phyloP scores from a whole-genome alignment of 2,888 invertebrate genomes.

The Prosapia bicincta region DNA sequence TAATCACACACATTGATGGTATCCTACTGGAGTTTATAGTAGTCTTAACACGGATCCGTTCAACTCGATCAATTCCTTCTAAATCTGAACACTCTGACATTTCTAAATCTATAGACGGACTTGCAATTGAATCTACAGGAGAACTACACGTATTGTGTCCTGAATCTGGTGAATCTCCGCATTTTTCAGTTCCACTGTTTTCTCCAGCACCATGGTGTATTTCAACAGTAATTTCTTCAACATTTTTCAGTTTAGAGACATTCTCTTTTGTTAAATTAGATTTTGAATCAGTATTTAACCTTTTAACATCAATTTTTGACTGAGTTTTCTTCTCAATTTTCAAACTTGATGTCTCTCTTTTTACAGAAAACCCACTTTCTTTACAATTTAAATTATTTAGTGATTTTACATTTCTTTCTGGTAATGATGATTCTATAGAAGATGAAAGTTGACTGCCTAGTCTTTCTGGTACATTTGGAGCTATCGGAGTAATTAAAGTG shows the following conservation, averaged over 20 bases:
- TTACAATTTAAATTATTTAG: conserved; percentile 20
- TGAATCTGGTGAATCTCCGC: conserved; percentile 75
- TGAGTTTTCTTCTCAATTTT: conserved; percentile 35
- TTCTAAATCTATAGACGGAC: conserved; percentile 70
- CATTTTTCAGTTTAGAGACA: conserved; percentile 32
- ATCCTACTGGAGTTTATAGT: conserved; percentile 83
- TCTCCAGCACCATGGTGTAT: conserved; percentile 44
- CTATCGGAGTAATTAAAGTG: conserved; percentile 65
- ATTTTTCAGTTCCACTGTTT: conserved; percentile 36
- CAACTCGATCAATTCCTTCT: conserved; percentile 83
- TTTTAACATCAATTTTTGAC: conserved; percentile 35
- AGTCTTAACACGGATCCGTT: conserved; percentile 80
- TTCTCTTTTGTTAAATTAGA: conserved; percentile 36
- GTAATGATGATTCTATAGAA: conserved; percentile 28
- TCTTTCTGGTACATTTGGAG: conserved; percentile 77
- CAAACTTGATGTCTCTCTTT: conserved; percentile 36
- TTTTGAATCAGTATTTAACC: conserved; percentile 22
- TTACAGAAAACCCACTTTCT: conserved; percentile 18
- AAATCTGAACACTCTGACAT: conserved; percentile 84
- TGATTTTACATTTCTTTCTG: conserved; percentile 35
- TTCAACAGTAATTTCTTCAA: conserved; percentile 36
- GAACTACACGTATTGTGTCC: conserved; percentile 79
- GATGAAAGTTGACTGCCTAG: conserved; percentile 53
- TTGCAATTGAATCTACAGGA: conserved; percentile 68
- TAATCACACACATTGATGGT: conserved; percentile 90